Conservation (phyloP, 2,888 invertebrate genomes). For the Acanthosepion lycidas region DNA sequence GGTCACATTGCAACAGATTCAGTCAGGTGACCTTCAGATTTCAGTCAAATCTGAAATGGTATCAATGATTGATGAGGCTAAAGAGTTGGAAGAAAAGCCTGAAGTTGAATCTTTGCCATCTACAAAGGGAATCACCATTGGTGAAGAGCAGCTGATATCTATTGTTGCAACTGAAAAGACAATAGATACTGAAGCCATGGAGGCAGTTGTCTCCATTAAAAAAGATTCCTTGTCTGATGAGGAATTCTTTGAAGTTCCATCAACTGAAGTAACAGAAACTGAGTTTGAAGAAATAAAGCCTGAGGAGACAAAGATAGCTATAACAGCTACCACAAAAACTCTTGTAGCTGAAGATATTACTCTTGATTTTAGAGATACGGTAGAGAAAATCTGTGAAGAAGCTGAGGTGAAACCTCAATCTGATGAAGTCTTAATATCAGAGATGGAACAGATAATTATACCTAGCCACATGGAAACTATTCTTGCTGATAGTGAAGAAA, state of each 20-base stretch:
- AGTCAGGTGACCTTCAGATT: constrained; percentile 36
- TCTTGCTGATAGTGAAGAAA: not conserved
- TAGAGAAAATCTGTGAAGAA: not conserved
- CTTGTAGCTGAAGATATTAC: not conserved
- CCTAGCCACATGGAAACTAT: not conserved
- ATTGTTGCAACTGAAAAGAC: constrained; percentile 8
- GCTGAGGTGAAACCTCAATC: not conserved
- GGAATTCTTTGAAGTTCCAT: constrained; percentile 9
- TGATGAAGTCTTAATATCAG: not conserved
- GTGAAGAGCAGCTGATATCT: not conserved
- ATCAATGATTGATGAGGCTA: not conserved
- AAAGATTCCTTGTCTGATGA: constrained; percentile 34
- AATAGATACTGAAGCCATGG: not conserved
- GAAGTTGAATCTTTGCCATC: not conserved
- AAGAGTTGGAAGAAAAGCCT: not conserved
- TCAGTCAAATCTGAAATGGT: not conserved
- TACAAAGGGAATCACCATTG: constrained; percentile 37
- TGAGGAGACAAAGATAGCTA: not conserved
- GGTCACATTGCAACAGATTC: not conserved
- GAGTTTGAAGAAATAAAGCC: not conserved
- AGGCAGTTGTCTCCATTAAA: not conserved
- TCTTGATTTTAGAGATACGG: constrained; percentile 1
- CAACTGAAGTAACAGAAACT: not conserved
- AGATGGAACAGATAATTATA: not conserved
- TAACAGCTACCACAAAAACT: constrained; percentile 23